These are phyloP conservation scores for Hedya salicella DNA, from an alignment of 2,888 invertebrate genomes.

Conservation along the genomic window DNA sequence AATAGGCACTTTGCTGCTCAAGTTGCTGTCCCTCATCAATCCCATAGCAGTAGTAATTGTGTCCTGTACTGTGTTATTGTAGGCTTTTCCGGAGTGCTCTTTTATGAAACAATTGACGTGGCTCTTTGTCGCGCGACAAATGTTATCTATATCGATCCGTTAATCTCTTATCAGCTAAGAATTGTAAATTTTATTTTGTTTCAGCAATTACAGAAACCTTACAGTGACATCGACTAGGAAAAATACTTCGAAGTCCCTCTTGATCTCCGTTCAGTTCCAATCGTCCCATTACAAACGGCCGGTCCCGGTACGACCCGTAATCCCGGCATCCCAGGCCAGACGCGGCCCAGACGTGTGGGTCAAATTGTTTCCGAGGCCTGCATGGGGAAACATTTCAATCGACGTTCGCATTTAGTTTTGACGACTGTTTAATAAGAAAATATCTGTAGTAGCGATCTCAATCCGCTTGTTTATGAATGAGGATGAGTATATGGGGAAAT, in stretches of 20 bases:
- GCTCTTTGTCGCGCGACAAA: no score
- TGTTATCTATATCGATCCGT: no score
- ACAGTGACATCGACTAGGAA: background rate
- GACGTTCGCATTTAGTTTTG: slow-evolving; percentile 38
- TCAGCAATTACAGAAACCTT: background rate
- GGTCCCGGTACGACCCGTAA: slow-evolving; percentile 44
- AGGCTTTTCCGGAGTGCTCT: no score
- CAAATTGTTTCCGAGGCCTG: slow-evolving; percentile 40
- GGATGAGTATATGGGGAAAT: no score
- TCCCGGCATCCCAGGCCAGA: slow-evolving; percentile 48
- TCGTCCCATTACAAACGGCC: slow-evolving; percentile 40
- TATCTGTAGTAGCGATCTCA: background rate
- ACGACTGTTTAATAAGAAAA: background rate
- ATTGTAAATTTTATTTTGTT: no score
- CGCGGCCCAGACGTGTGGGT: slow-evolving; percentile 48
- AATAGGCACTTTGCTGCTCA: no score
- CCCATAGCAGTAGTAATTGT: no score
- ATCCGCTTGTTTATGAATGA: no score
- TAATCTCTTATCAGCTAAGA: no score
- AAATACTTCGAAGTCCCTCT: slow-evolving; percentile 39
- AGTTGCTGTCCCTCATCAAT: no score
- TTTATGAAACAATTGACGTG: no score
- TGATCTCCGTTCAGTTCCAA: slow-evolving; percentile 46
- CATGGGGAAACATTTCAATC: slow-evolving; percentile 44
- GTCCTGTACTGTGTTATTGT: no score